A percentile compares a stretch with the other conserved stretches of the same genome.
phyloP scores from a whole-genome alignment of 2,113 vertebrate genomes.

The Donacobius atricapilla region DNA sequence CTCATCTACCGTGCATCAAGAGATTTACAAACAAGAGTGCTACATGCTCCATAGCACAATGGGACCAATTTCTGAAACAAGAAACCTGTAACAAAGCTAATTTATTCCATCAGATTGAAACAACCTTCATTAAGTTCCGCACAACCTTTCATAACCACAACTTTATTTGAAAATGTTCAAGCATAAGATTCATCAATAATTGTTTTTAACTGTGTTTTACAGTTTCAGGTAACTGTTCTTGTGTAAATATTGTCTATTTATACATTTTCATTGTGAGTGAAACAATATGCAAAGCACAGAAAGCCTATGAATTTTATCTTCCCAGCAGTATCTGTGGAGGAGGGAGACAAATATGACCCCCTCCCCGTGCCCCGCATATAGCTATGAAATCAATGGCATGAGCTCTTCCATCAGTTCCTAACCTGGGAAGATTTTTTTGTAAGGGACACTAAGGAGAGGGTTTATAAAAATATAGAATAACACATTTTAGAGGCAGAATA shows the following conservation, averaged over 20 bases:
- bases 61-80: conserved; percentile 38
- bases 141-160: conserved; percentile 1
- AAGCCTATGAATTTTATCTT: not conserved
- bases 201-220: conserved; percentile 20
- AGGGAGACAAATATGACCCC: not conserved
- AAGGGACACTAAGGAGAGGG: not conserved
- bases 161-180: conserved; percentile 34
- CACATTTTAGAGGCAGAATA: not conserved
- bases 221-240: not conserved
- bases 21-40: not conserved
- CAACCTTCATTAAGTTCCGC: conserved; percentile 14
- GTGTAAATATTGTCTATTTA: not conserved
- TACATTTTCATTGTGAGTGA: not conserved
- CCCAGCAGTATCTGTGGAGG: not conserved
- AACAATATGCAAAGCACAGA: not conserved
- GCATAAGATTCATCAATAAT: conserved; percentile 31
- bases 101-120: conserved; percentile 40
- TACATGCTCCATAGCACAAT: conserved; percentile 8
- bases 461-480: not conserved
- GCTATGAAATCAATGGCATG: not conserved
- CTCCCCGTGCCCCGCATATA: not conserved
- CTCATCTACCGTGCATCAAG: not conserved
- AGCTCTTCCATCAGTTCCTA: not conserved
- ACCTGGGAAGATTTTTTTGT: not conserved
- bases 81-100: conserved; percentile 32